A percentile compares a stretch with the other conserved stretches of the same genome.
Conservation (phyloP, 2,797 vertebrate species). For the Astyanax mexicanus region DNA sequence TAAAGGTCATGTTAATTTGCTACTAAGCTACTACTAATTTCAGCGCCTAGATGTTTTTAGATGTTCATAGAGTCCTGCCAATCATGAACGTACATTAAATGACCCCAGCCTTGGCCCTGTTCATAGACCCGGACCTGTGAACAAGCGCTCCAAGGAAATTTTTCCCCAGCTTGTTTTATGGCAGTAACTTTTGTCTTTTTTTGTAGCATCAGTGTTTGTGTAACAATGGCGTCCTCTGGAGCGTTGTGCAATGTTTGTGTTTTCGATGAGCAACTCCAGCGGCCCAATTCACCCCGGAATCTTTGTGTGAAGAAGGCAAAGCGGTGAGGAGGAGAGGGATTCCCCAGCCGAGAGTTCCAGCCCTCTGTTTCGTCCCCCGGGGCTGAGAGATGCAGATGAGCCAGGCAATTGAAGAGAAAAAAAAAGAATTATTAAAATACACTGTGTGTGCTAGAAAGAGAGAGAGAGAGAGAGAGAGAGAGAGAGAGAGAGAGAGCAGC, state of each 20-base stretch:
- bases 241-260: slow-evolving; percentile 60
- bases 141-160: slow-evolving; percentile 1
- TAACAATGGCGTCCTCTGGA: slow-evolving; percentile 59
- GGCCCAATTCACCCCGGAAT: slow-evolving; percentile 62
- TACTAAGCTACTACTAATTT: too few species aligned
- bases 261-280: slow-evolving; percentile 52
- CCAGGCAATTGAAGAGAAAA: slow-evolving; percentile 48
- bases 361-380: slow-evolving; percentile 54
- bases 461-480: slow-evolving; percentile 14
- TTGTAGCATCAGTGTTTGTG: slow-evolving; percentile 49
- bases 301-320: slow-evolving; percentile 48
- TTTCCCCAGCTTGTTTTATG: slow-evolving; percentile 13
- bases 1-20: too few species aligned
- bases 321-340: slow-evolving; percentile 37
- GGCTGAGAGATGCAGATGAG: slow-evolving; percentile 65
- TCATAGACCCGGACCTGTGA: slow-evolving; percentile 21
- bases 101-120: slow-evolving; percentile 26
- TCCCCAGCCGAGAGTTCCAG: slow-evolving; percentile 65
- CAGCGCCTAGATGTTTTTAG: too few species aligned
- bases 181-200: slow-evolving; percentile 42
- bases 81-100: slow-evolving; percentile 34
- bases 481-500: slow-evolving; percentile 37
- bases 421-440: slow-evolving; percentile 63
- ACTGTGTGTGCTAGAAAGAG: slow-evolving; percentile 48
- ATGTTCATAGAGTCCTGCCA: slow-evolving; percentile 47